phyloP scores from a whole-genome alignment of 2,888 invertebrate genomes.

The Harpalus rubripes region DNA sequence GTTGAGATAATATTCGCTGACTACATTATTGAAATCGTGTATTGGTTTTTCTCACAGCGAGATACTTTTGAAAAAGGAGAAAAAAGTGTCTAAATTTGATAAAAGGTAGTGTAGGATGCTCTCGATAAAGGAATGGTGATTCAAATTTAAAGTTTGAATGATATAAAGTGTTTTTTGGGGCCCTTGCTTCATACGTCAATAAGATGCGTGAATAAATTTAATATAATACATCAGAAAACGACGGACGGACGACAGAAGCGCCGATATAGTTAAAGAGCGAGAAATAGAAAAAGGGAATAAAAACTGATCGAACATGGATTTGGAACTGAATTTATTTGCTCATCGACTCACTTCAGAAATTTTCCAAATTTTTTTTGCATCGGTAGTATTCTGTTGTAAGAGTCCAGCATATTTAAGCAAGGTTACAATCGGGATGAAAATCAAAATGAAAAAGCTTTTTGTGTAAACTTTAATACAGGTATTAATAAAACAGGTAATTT shows the following conservation, averaged over 20 bases:
- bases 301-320: conserved; percentile 30
- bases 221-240: conserved; percentile 50
- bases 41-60: background rate
- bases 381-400: background rate
- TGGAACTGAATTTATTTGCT: conserved; percentile 24
- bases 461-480: too few species aligned
- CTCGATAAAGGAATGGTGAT: conserved; percentile 13
- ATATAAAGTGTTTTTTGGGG: conserved; percentile 26
- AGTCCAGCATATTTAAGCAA: too few species aligned
- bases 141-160: conserved; percentile 40
- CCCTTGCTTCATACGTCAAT: conserved; percentile 35
- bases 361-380: background rate
- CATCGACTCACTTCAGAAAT: background rate
- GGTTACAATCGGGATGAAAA: too few species aligned
- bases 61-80: background rate
- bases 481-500: too few species aligned
- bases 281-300: conserved; percentile 12
- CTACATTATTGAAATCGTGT: background rate
- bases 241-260: conserved; percentile 22
- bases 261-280: conserved; percentile 34
- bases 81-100: conserved; percentile 18
- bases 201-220: conserved; percentile 50
- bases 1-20: background rate
- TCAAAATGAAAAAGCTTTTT: too few species aligned
- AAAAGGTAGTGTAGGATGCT: conserved; percentile 10